Conservation (phyloP, 2,797 vertebrate species). For the Dallia pectoralis region DNA sequence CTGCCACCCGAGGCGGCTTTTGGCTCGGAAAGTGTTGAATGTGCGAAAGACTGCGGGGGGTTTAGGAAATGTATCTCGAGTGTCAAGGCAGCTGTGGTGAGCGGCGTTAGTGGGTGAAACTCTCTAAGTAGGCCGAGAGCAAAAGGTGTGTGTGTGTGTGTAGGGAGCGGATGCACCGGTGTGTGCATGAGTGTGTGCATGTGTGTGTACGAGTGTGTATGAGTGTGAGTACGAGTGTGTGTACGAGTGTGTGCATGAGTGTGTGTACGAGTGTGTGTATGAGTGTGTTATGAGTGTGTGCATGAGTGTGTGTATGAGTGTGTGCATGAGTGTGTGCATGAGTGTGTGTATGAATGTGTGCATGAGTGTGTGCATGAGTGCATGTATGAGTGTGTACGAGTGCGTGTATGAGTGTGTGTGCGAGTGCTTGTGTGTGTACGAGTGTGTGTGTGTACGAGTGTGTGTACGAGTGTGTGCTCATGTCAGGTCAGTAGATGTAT, state of each 20-base stretch:
- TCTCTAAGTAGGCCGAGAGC: no score
- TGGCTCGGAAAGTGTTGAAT: not conserved
- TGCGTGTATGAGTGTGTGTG: no score
- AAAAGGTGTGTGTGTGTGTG: not conserved
- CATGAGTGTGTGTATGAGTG: no score
- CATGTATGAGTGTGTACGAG: no score
- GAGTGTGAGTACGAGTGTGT: no score
- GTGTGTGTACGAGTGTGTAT: no score
- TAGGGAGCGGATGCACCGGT: not conserved
- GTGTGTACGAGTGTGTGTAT: not conserved
- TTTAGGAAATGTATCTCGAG: slow-evolving; percentile 7
- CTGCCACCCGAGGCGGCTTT: not conserved
- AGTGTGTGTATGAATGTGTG: not conserved
- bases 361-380: not conserved
- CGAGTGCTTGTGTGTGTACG: no score
- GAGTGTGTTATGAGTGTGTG: not conserved
- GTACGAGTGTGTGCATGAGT: not conserved
- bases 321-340: no score
- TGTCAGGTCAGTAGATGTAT: no score
- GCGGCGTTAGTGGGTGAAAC: no score
- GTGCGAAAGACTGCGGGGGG: slow-evolving; percentile 7
- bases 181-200: not conserved
- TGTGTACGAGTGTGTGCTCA: no score
- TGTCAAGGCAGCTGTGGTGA: not conserved
- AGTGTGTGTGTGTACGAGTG: no score